Evolutionary conservation across 2,113 vertebrate genomes (phyloP), one percentile per base, ranked within the genome.

Genomic region (Myotis davidii): DNA sequence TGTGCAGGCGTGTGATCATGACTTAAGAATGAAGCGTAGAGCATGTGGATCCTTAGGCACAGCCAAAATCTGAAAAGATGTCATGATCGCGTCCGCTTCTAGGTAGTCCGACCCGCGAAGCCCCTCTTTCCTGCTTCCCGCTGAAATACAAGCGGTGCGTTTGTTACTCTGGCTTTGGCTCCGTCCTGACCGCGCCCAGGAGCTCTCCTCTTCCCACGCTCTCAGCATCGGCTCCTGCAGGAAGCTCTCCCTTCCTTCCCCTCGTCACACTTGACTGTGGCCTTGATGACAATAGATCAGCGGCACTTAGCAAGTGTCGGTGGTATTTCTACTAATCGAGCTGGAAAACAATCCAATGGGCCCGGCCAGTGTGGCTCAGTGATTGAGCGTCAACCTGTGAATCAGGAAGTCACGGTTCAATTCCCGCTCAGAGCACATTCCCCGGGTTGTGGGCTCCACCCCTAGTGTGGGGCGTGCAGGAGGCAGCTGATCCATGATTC

Each of bases 21-120:
- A 79, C 42, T 93, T 84, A 73, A 95, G 77, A 90, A 88, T 85
- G 85, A 95, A 92, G n/a, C 67, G 37, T 88, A 25, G 32, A 93
- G 37, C 52, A 18, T 16, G 12, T 76, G 11, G 13, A 42, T 77
- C 56, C 82, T 74, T 27, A 78, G 67, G 34, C 21, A 42, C 1
- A 77, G 61, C 48, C 69, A 50, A 3, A 42, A 64, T 94, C 61
- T 88, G 72, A 88, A 92, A 82, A 94, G 34, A 92, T 72, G 56
- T 8, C 14, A 32, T 78, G 69, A 29, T 61, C 87, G 52, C 87
- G 85, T 74, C 21, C 1, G 11, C 70, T 56, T 82, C 54, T 78
- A 78, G n/a, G 29, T 81, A 11, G 34, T 72, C 13, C 64, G 34
- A 95, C 94, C 90, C 23, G 13, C 61, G 14, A 85, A 18, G 13